Percentiles rank a stretch among this genome's conserved stretches.
phyloP scores from a whole-genome alignment of 1,140 invertebrate genomes.

The Whitmania pigra region DNA sequence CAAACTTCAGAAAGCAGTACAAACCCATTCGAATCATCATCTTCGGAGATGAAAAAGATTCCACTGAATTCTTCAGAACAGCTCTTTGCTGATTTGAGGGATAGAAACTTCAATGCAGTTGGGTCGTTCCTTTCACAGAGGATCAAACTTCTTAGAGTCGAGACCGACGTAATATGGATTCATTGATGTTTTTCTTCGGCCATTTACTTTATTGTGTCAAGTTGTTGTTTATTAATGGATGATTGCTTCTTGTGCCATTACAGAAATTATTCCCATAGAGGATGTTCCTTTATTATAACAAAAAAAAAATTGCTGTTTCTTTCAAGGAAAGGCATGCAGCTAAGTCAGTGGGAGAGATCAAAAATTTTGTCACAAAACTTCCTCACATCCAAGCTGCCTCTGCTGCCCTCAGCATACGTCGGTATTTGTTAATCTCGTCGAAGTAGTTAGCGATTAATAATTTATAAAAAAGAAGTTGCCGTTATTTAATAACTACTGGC shows the following conservation, averaged over 20 bases:
- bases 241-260: neutral
- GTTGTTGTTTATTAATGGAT: neutral
- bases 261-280: neutral
- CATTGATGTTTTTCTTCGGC: neutral
- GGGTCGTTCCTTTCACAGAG: conserved; percentile 71
- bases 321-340: conserved; percentile 60
- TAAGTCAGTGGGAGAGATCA: conserved; percentile 82
- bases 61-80: conserved; percentile 79
- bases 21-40: conserved; percentile 24
- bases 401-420: conserved; percentile 60
- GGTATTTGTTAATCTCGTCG: too few species aligned
- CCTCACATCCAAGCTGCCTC: conserved; percentile 76
- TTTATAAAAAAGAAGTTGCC: too few species aligned
- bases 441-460: too few species aligned
- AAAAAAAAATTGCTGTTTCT: too few species aligned
- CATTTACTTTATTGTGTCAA: neutral
- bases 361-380: conserved; percentile 76
- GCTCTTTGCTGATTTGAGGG: conserved; percentile 70
- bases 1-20: too few species aligned
- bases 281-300: too few species aligned
- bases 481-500: too few species aligned
- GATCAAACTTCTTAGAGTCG: conserved; percentile 66
- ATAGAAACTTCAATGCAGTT: conserved; percentile 86
- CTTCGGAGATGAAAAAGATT: conserved; percentile 64
- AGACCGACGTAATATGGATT: conserved; percentile 39